Conservation (phyloP, 2,113 vertebrate species). For the Macaca mulatta region DNA sequence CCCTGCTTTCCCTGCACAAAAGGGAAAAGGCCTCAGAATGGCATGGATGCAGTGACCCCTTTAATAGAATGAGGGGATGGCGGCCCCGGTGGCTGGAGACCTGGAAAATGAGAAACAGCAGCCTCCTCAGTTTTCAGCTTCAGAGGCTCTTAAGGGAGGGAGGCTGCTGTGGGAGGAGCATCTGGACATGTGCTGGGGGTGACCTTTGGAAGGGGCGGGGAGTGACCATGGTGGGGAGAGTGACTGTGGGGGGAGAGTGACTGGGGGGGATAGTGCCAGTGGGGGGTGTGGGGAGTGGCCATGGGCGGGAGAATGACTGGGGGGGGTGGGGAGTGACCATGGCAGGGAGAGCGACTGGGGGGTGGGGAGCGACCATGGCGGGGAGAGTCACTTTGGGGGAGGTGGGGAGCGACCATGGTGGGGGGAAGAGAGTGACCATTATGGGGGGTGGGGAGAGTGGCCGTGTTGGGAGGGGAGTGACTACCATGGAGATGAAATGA, state of each 20-base stretch:
- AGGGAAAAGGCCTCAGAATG: rapidly evolving
- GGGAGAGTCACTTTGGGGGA: no score
- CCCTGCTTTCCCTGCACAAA: neutral
- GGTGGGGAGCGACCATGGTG: rapidly evolving
- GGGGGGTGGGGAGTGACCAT: neutral
- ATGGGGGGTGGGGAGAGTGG: no score
- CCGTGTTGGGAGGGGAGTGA: no score
- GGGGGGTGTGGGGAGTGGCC: no score
- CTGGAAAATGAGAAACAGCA: neutral
- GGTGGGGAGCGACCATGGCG: no score
- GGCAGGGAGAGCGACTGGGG: rapidly evolving
- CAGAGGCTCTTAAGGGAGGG: neutral
- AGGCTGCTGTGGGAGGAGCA: no score
- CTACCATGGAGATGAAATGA: neutral
- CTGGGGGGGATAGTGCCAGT: neutral
- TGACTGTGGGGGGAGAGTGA: no score
- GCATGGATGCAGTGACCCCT: rapidly evolving
- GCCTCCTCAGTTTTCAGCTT: neutral
- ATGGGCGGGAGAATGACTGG: no score
- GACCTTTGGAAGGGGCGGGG: no score
- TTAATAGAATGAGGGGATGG: neutral
- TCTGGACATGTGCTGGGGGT: neutral
- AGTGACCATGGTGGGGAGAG: neutral
- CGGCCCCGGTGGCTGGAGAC: rapidly evolving
- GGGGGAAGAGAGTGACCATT: no score